A percentile compares a stretch with the other conserved stretches of the same genome.
These are phyloP conservation scores for cattle (Bos taurus) DNA, from an alignment of 2,113 vertebrate species.

Conservation along the genomic window DNA sequence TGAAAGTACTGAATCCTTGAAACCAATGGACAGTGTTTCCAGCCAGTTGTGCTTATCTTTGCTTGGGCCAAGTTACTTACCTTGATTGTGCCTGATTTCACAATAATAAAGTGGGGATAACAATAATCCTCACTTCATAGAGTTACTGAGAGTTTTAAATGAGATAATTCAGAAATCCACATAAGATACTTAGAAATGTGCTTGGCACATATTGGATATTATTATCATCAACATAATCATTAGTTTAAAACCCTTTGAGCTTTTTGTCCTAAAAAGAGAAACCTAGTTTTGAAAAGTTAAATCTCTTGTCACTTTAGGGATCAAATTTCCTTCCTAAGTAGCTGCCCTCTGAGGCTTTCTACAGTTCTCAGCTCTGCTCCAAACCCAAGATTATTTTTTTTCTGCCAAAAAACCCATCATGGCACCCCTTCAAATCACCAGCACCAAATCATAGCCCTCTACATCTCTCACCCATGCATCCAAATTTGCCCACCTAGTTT, in stretches of 20 bases:
- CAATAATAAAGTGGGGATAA: neutral
- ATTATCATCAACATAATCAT: constrained; percentile 26
- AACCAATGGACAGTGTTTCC: neutral
- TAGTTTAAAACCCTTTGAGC: constrained; percentile 30
- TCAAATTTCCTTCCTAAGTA: constrained; percentile 47
- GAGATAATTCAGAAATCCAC: neutral
- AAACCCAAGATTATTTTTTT: constrained; percentile 5
- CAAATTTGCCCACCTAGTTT: neutral
- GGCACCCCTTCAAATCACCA: neutral
- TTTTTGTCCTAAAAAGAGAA: constrained; percentile 49
- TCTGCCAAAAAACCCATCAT: neutral
- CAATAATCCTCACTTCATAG: neutral
- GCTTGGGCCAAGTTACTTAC: neutral
- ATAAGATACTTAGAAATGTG: neutral
- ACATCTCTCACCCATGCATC: neutral
- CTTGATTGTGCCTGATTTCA: neutral
- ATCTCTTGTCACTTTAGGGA: constrained; percentile 15
- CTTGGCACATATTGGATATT: neutral
- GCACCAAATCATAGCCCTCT: neutral
- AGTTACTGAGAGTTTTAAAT: neutral
- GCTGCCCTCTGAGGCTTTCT: neutral
- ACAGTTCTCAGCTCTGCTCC: constrained; percentile 1
- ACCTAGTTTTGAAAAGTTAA: constrained; percentile 33
- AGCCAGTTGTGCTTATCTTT: neutral
- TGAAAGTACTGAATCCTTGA: neutral